phyloP scores from a whole-genome alignment of 2,113 vertebrate genomes.

The Ochotona curzoniae region DNA sequence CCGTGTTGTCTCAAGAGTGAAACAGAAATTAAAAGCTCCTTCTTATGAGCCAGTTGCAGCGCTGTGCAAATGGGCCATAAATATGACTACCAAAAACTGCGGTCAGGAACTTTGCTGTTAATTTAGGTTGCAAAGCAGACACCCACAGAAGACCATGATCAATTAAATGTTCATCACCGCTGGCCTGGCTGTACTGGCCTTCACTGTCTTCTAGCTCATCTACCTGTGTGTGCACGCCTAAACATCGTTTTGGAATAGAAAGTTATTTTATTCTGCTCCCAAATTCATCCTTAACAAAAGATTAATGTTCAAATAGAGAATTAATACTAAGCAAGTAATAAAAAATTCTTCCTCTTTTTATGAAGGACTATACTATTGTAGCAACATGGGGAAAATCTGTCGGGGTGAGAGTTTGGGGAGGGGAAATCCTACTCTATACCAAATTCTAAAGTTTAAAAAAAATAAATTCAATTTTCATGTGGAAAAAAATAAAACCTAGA shows the following conservation, averaged over 20 bases:
- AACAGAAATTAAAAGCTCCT: not conserved
- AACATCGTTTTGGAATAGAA: conserved; percentile 25
- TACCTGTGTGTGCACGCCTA: not conserved
- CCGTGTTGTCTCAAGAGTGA: not conserved
- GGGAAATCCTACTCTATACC: no score
- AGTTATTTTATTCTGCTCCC: not conserved
- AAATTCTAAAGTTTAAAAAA: no score
- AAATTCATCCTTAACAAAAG: not conserved
- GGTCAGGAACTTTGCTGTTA: not conserved
- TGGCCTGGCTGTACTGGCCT: fast-evolving
- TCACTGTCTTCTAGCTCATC: not conserved
- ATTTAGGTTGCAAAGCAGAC: not conserved
- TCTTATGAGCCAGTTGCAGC: not conserved
- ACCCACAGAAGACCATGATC: not conserved
- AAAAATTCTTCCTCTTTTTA: not conserved
- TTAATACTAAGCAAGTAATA: not conserved
- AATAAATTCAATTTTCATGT: no score
- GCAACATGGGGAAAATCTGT: no score
- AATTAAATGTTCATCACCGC: not conserved
- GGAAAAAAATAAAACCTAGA: no score
- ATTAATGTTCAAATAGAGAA: not conserved
- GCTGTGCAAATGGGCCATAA: not conserved
- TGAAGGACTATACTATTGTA: no score
- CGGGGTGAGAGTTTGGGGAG: no score
- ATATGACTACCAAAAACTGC: fast-evolving